phyloP scores from a whole-genome alignment of 2,888 invertebrate genomes.

The Ophion costatus region DNA sequence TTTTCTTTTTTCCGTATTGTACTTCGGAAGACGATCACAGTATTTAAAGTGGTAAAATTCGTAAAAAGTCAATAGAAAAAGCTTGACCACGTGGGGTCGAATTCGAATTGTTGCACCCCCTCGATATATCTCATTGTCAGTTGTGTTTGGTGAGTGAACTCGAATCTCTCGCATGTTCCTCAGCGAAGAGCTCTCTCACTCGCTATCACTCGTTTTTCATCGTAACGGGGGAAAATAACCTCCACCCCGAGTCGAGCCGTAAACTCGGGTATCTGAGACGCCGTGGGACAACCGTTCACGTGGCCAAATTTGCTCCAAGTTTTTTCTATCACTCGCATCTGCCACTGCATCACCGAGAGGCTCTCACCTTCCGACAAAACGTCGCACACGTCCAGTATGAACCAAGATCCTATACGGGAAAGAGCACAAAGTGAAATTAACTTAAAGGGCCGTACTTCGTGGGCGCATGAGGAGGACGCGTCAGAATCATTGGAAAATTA shows the following conservation, averaged over 20 bases:
- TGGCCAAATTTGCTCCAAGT: slow-evolving; percentile 46
- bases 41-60: not conserved
- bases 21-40: not conserved
- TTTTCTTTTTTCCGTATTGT: not conserved
- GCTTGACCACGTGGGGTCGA: not conserved
- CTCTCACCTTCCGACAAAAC: slow-evolving; percentile 53
- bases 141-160: not conserved
- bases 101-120: not conserved
- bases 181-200: not conserved
- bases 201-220: slow-evolving; percentile 1
- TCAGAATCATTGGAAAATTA: too few relatives aligned
- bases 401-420: slow-evolving; percentile 73
- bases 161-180: not conserved
- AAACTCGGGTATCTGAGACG: slow-evolving; percentile 53
- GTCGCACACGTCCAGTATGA: slow-evolving; percentile 74
- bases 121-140: not conserved
- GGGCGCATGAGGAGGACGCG: too few relatives aligned
- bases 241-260: slow-evolving; percentile 14
- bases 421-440: not conserved
- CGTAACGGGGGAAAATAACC: slow-evolving; percentile 49
- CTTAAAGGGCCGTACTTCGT: too few relatives aligned
- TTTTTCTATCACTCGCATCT: slow-evolving; percentile 56
- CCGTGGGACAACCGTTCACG: slow-evolving; percentile 18
- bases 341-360: slow-evolving; percentile 56
- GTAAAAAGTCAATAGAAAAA: not conserved